These are phyloP conservation scores for Gallinago solitaria DNA, from an alignment of 2,797 vertebrate species.

Conservation along the genomic window DNA sequence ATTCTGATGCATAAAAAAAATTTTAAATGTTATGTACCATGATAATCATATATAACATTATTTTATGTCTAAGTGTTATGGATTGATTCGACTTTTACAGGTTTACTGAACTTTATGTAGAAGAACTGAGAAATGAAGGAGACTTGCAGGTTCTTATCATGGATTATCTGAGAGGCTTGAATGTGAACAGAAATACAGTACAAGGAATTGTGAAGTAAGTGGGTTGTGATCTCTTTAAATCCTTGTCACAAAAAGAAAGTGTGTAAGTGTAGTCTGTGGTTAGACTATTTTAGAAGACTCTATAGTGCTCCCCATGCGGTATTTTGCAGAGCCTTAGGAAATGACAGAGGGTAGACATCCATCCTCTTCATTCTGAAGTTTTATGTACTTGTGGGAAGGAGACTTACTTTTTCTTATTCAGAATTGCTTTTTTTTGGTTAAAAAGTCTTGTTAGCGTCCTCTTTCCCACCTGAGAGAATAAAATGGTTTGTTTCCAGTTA, in stretches of 20 bases:
- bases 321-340: neutral
- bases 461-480: neutral
- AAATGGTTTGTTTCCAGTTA: neutral
- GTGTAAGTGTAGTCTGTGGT: neutral
- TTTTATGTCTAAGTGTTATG: neutral
- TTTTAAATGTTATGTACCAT: neutral
- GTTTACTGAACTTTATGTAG: slow-evolving; percentile 95
- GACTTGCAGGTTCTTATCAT: slow-evolving; percentile 90
- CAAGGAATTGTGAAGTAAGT: slow-evolving; percentile 92
- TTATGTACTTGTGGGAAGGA: neutral
- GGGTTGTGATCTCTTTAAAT: neutral
- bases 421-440: neutral
- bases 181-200: slow-evolving; percentile 81
- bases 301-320: rapidly evolving
- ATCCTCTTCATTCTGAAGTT: neutral
- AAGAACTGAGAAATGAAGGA: slow-evolving; percentile 91
- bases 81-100: slow-evolving; percentile 68
- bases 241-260: neutral
- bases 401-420: neutral
- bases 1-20: neutral
- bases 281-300: neutral
- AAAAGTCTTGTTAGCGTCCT: neutral
- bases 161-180: slow-evolving; percentile 91
- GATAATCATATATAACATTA: neutral
- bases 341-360: neutral